phyloP scores from a whole-genome alignment of 2,113 vertebrate species.

The Ictalurus furcatus region DNA sequence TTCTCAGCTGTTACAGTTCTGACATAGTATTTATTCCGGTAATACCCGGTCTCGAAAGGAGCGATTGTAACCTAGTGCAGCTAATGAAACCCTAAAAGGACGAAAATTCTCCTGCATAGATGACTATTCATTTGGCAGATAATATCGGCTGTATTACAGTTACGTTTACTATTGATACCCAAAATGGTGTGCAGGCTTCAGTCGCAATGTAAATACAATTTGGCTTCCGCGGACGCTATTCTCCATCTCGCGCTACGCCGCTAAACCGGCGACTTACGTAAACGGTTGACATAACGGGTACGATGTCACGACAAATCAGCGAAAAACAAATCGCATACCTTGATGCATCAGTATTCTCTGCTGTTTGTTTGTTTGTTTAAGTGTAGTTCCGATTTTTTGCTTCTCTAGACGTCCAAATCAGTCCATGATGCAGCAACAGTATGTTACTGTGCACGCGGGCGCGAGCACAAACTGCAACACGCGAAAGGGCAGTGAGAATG shows the following conservation, averaged over 20 bases:
- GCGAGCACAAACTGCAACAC: background rate
- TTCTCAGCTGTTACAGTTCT: background rate
- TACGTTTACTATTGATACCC: background rate
- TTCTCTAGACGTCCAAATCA: background rate
- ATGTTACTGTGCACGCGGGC: background rate
- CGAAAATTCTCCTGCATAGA: background rate
- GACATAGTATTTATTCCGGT: background rate
- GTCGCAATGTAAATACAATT: no score
- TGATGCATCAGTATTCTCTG: background rate
- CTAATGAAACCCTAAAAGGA: background rate
- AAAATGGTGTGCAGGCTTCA: background rate
- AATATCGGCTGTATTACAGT: background rate
- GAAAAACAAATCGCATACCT: background rate
- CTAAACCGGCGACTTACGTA: background rate
- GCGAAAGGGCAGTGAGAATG: slow-evolving; percentile 64
- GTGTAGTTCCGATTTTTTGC: background rate
- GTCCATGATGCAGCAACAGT: background rate
- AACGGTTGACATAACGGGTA: background rate
- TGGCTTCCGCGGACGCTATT: background rate
- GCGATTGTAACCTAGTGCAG: background rate
- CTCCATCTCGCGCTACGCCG: background rate
- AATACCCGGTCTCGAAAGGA: background rate
- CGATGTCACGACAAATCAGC: background rate
- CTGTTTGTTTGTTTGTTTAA: background rate
- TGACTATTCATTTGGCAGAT: background rate